Percentiles rank a stretch among this genome's conserved stretches.
These are phyloP conservation scores for Xiphophorus hellerii DNA, from an alignment of 2,113 vertebrate species.

Conservation along the genomic window DNA sequence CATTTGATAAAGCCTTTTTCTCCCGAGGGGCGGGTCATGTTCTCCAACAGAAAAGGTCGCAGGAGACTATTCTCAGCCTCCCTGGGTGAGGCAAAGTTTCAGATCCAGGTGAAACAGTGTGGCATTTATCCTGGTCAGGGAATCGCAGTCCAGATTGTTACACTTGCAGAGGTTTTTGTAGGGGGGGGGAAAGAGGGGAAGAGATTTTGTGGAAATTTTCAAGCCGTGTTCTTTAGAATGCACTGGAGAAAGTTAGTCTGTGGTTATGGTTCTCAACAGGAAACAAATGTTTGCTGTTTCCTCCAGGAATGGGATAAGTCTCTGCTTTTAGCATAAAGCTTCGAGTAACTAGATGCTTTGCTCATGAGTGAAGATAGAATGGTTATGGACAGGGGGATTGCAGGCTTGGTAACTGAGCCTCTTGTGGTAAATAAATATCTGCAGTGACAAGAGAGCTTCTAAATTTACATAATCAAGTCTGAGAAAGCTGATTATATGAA, in stretches of 20 bases:
- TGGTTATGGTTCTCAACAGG: not conserved
- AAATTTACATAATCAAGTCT: too few relatives aligned
- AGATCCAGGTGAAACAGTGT: not conserved
- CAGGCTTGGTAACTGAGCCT: too few relatives aligned
- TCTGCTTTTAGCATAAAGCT: not conserved
- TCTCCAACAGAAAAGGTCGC: not conserved
- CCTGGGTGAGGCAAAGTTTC: not conserved
- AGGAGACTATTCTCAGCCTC: not conserved
- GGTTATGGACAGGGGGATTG: too few relatives aligned
- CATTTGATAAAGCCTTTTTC: too few relatives aligned
- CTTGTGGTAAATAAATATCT: too few relatives aligned
- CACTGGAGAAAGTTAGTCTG: not conserved
- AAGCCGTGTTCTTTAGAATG: not conserved
- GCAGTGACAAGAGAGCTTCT: too few relatives aligned
- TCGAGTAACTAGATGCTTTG: not conserved
- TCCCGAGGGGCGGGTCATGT: not conserved
- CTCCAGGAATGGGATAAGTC: not conserved
- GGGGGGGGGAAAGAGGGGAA: too few relatives aligned
- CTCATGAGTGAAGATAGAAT: too few relatives aligned
- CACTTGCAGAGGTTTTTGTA: not conserved
- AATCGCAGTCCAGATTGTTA: not conserved
- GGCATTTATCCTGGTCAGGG: not conserved
- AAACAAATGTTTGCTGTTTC: not conserved
- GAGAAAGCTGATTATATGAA: too few relatives aligned
- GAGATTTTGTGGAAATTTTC: not conserved